Base-by-base conservation (phyloP, 2,888 invertebrate species). In the Malacosoma neustria region DNA sequence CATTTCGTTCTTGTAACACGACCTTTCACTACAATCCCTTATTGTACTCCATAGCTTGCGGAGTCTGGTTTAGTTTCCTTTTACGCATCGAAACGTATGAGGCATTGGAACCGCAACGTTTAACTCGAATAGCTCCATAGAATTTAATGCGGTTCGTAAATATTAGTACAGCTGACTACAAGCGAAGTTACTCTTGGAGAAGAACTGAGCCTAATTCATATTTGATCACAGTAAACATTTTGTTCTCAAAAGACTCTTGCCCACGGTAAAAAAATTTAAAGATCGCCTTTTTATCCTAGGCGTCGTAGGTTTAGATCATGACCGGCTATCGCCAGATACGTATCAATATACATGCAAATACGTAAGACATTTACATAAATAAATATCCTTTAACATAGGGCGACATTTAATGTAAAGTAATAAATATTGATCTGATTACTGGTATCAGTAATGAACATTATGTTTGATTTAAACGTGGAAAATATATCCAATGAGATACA, bases 21-120 rank as follows among this genome's bases (percentile, higher is more conserved):
- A 68, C 81, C 81, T 81, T 82, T 82, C 81, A 80, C 80, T 75
- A 67, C 62, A 66, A 65, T 65, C 58, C 63, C 64, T 66, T 59
- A 61, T 63, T 69, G 71, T 63, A 52, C 48, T 51, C 48, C 49
- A 54, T 65, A 58, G 52, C 55, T 60, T 54, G 68, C 60, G 42
- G 59, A 46, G 42, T 48, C 30, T 38, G 49, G 44, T 40, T 42
- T 48, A 40, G 37, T 49, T 49, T 40, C 41, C 53, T 47, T 51
- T 40, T 46, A 45, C 36, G 43, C 33, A 37, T 36, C 39, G 37
- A 41, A 51, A 51, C 44, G 44, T 54, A 66, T 46, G 45, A 51
- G 40, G 65, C 68, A 58, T 55, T 75, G 73, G 62, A 62, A 46
- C 32, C 14, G 37, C 44, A 34, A 46, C 49, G 37, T 42, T 37